Evolutionary conservation across 1,140 invertebrate genomes (phyloP), one percentile per base, ranked within the genome.

Genomic region (Cotesia typhae): DNA sequence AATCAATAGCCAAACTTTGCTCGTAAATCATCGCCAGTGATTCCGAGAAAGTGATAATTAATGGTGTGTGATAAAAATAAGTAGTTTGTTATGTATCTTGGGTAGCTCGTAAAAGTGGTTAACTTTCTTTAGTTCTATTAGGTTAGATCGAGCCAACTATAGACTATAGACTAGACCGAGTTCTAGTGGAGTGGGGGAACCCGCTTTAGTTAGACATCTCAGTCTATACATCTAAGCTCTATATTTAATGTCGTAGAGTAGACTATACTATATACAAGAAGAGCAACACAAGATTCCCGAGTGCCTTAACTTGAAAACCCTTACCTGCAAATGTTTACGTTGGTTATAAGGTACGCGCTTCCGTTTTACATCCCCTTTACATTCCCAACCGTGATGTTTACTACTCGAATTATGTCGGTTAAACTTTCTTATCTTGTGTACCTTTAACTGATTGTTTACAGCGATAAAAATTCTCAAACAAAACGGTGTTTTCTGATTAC

Each of bases 401-500:
- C 63, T 6, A 36, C 63, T 6, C 63, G 14, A 65, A 37, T 65
- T 65, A 65, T 65, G 63, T 65, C 17, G 37, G 63, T 41, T n/a
- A 41, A 65, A 65, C 35, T 65, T 65, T n/a, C 35, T 37, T 38
- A n/a, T 65, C 6, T 38, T 41, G n/a, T 65, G 36, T 41, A 65
- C 37, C 12, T n/a, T n/a, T n/a, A 57, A 57, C 2, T 14, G 20
- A 20, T 14, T 14, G 53, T 17, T 6, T 57, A 14, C n/a, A 4
- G 51, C 7, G 51, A 2, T 9, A 52, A 28, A 28, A 28, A 28
- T 28, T 3, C 3, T 28, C 28, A 28, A 28, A 28, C 28, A 1
- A 28, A 28, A 28, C 28, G 1, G 28, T 55, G 1, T 17, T 28
- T 20, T 78, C 75, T 79, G 76, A 78, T 86, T 87, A 53, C 87